Evolutionary conservation across 30 jellyfish, hydroid and myxozoan genomes (phyloP).

Genomic region (Haliclystus octoradiatus): DNA sequence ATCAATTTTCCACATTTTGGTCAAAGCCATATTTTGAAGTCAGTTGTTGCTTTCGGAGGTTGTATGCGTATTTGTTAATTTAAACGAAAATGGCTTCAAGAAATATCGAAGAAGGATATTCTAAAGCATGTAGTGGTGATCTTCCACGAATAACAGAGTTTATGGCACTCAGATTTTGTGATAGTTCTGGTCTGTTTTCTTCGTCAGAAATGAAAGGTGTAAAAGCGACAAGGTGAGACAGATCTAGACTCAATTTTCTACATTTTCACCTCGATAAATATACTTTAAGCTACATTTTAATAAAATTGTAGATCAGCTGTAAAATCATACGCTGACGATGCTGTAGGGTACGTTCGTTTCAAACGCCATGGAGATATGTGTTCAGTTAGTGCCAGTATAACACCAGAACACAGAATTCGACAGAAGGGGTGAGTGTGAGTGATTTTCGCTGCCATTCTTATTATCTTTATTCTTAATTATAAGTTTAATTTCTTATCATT

Average conservation of each 20-base stretch:
- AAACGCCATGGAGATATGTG: background rate
- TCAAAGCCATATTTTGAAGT: no score
- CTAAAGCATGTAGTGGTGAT: background rate
- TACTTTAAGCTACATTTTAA: no score
- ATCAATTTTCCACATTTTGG: no score
- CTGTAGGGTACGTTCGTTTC: background rate
- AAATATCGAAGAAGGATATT: background rate
- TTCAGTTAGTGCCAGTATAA: background rate
- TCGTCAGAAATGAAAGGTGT: background rate
- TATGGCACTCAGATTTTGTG: background rate
- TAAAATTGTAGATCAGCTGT: background rate
- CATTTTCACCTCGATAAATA: no score
- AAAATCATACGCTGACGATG: background rate
- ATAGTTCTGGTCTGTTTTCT: background rate
- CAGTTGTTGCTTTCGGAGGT: no score
- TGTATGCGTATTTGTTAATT: no score
- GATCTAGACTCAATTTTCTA: no score
- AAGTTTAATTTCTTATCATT: background rate
- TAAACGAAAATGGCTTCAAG: no score
- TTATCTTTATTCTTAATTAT: background rate
- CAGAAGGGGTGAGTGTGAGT: background rate
- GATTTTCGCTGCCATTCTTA: background rate
- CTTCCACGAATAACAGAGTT: background rate
- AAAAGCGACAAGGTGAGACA: background rate
- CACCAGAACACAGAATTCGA: background rate